These are phyloP conservation scores for Anguilla rostrata DNA, from an alignment of 2,113 vertebrate genomes.

Conservation along the genomic window DNA sequence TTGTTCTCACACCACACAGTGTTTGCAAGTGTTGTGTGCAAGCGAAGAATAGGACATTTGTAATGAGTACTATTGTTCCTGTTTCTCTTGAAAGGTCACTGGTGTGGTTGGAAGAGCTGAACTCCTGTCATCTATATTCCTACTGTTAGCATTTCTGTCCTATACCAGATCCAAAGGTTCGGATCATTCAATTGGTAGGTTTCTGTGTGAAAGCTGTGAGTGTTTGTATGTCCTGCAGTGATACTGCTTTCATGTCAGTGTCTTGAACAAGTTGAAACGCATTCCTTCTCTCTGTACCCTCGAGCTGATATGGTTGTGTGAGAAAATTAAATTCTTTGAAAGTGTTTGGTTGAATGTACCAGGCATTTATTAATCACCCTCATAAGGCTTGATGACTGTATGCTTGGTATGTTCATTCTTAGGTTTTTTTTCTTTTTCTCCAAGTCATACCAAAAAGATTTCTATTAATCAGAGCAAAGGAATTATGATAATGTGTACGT, in stretches of 20 bases:
- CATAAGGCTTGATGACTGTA: not conserved
- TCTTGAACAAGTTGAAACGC: slow-evolving; percentile 1
- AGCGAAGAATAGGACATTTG: too few species aligned
- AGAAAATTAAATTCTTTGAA: not conserved
- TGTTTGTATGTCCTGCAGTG: not conserved
- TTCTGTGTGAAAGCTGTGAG: not conserved
- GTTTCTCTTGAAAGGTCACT: slow-evolving; percentile 78
- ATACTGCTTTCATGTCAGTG: not conserved
- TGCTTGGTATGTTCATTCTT: not conserved
- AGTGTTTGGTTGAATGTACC: not conserved
- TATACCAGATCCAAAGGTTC: slow-evolving; percentile 91
- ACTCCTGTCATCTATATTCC: slow-evolving; percentile 94
- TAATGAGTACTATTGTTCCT: not conserved
- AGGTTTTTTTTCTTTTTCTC: too few species aligned
- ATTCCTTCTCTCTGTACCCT: not conserved
- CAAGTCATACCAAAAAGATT: not conserved
- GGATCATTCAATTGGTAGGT: slow-evolving; percentile 87
- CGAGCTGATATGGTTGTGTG: not conserved
- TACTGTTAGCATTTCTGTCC: slow-evolving; percentile 89
- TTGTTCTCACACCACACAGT: not conserved
- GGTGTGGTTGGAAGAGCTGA: slow-evolving; percentile 97
- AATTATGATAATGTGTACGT: not conserved
- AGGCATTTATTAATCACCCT: not conserved
- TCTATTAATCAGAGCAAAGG: not conserved
- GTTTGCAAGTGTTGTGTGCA: not conserved